Evolutionary conservation across 2,113 vertebrate genomes (phyloP).

Genomic region (Solenodon paradoxus): DNA sequence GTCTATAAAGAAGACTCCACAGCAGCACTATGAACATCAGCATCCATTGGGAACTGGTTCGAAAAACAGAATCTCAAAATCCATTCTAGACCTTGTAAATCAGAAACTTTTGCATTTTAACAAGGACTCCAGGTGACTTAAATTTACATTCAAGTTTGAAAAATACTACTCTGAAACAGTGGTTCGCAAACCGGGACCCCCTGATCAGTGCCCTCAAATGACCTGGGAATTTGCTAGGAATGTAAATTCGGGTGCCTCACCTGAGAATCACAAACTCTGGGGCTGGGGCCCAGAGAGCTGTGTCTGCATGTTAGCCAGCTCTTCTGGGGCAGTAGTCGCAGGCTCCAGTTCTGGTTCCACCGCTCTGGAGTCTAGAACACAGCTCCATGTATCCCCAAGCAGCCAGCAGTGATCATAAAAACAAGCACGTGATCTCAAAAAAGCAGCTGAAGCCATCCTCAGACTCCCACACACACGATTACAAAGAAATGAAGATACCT

Average conservation of each 20-base stretch:
- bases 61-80: background rate
- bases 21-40: background rate
- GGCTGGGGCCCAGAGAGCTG: background rate
- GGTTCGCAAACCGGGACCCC: background rate
- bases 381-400: background rate
- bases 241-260: background rate
- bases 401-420: background rate
- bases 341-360: background rate
- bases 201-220: background rate
- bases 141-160: background rate
- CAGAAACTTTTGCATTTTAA: background rate
- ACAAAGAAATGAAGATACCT: background rate
- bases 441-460: background rate
- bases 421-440: background rate
- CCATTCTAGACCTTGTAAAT: background rate
- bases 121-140: background rate
- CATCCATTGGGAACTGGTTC: background rate
- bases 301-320: background rate
- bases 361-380: background rate
- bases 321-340: background rate
- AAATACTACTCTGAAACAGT: background rate
- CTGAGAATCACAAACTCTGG: background rate
- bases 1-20: background rate
- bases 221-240: background rate
- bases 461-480: background rate